Evolutionary conservation across 1,140 invertebrate species (phyloP).

Genomic region (Trachymyrmex septentrionalis): DNA sequence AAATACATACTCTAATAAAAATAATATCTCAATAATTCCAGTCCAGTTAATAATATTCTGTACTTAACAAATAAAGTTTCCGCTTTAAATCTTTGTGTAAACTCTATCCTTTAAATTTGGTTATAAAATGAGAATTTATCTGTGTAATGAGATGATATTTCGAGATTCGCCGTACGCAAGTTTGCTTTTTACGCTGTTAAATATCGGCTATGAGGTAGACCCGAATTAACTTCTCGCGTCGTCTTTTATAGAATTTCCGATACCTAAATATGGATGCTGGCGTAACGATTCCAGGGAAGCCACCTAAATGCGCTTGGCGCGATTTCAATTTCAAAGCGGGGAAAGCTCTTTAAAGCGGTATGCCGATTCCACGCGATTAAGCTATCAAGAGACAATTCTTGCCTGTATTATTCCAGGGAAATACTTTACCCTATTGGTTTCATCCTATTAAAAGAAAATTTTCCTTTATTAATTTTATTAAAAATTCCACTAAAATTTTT

Average conservation of each 20-base stretch:
- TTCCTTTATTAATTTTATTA: not conserved
- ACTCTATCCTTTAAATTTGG: slow-evolving; percentile 1
- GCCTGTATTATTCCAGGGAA: slow-evolving; percentile 26
- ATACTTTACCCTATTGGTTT: slow-evolving; percentile 17
- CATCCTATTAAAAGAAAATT: slow-evolving; percentile 4
- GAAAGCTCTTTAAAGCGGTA: slow-evolving; percentile 53
- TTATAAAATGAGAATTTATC: not conserved
- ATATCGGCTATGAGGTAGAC: slow-evolving; percentile 41
- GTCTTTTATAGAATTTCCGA: slow-evolving; percentile 63
- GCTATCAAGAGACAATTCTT: slow-evolving; percentile 60
- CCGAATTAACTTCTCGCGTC: slow-evolving; percentile 54
- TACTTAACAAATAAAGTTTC: not conserved
- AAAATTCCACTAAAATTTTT: not conserved
- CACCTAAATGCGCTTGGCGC: slow-evolving; percentile 52
- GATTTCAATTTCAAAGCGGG: slow-evolving; percentile 64
- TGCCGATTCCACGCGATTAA: slow-evolving; percentile 59
- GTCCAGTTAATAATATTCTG: not conserved
- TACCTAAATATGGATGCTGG: slow-evolving; percentile 61
- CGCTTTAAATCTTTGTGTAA: slow-evolving; percentile 3
- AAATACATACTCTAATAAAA: not conserved
- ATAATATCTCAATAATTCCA: not conserved
- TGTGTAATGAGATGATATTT: slow-evolving; percentile 34
- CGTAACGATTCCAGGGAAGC: slow-evolving; percentile 49
- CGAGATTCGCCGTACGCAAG: not conserved
- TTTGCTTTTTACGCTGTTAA: slow-evolving; percentile 33